phyloP scores from a whole-genome alignment of 2,113 vertebrate genomes.

The Dipodomys ordii region DNA sequence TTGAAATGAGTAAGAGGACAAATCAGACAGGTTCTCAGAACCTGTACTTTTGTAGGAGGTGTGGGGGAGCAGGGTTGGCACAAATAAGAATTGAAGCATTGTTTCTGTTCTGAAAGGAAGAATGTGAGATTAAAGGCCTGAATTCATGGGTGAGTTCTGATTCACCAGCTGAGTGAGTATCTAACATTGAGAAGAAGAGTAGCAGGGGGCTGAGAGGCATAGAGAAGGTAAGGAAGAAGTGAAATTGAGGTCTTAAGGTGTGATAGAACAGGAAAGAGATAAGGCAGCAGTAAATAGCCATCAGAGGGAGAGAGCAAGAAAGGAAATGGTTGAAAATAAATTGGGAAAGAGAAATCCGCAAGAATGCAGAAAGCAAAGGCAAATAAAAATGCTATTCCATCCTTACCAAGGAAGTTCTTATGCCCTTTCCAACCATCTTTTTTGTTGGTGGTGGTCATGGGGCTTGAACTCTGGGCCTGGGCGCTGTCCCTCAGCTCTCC shows the following conservation, averaged over 20 bases:
- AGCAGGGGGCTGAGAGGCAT: not conserved
- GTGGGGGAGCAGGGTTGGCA: slow-evolving; percentile 29
- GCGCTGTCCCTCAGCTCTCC: no score
- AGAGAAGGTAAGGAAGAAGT: not conserved
- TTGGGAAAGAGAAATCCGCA: not conserved
- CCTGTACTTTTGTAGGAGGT: slow-evolving; percentile 38
- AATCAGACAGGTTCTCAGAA: slow-evolving; percentile 58
- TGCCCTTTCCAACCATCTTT: not conserved
- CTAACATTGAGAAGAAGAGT: not conserved
- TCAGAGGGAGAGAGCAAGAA: not conserved
- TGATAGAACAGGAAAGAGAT: not conserved
- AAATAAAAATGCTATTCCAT: not conserved
- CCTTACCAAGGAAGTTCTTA: not conserved
- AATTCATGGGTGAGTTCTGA: slow-evolving; percentile 1
- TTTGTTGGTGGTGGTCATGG: no score
- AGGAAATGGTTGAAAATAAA: not conserved
- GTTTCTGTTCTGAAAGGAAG: slow-evolving; percentile 50
- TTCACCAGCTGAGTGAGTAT: not conserved
- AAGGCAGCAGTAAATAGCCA: not conserved
- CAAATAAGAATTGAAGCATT: slow-evolving; percentile 55
- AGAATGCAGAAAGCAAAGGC: not conserved
- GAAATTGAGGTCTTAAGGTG: not conserved
- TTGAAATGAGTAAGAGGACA: slow-evolving; percentile 49
- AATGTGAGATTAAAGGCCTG: slow-evolving; percentile 4
- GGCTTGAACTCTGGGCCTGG: no score